A percentile compares a stretch with the other conserved stretches of the same genome.
Evolutionary conservation across 2,888 invertebrate species (phyloP).

Genomic region (Diaphora mendica): DNA sequence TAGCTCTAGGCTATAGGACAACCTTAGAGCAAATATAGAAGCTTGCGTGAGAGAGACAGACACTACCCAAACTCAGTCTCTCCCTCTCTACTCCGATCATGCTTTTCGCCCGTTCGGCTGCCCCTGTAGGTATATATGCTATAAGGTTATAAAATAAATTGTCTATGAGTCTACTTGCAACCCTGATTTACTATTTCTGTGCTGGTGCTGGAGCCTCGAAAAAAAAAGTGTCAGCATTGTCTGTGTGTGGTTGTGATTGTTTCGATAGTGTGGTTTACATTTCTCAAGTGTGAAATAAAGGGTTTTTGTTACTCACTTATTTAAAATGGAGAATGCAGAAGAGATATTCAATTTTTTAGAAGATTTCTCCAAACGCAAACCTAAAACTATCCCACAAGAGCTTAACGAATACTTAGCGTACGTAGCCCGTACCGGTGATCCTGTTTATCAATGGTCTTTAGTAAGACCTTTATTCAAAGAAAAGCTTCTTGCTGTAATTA

Average conservation of each 20-base stretch:
- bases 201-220: too few relatives aligned
- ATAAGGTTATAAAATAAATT: too few relatives aligned
- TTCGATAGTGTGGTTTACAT: neutral
- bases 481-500: conserved; percentile 94
- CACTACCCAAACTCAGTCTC: too few relatives aligned
- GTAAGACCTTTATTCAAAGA: conserved; percentile 95
- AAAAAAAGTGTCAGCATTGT: neutral
- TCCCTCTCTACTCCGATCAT: too few relatives aligned
- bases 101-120: too few relatives aligned
- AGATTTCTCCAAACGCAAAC: conserved; percentile 91
- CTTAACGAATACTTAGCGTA: conserved; percentile 95
- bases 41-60: too few relatives aligned
- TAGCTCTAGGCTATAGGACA: too few relatives aligned
- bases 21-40: too few relatives aligned
- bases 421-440: conserved; percentile 97
- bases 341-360: conserved; percentile 94
- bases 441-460: conserved; percentile 96
- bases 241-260: neutral
- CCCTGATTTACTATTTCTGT: neutral
- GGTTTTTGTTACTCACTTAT: conserved; percentile 1
- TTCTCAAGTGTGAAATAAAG: conserved; percentile 18
- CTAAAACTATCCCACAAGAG: conserved; percentile 94
- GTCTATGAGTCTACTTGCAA: too few relatives aligned
- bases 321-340: conserved; percentile 93
- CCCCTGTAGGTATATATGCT: too few relatives aligned